Evolutionary conservation across 2,113 vertebrate species (phyloP).

Genomic region (Python bivittatus): DNA sequence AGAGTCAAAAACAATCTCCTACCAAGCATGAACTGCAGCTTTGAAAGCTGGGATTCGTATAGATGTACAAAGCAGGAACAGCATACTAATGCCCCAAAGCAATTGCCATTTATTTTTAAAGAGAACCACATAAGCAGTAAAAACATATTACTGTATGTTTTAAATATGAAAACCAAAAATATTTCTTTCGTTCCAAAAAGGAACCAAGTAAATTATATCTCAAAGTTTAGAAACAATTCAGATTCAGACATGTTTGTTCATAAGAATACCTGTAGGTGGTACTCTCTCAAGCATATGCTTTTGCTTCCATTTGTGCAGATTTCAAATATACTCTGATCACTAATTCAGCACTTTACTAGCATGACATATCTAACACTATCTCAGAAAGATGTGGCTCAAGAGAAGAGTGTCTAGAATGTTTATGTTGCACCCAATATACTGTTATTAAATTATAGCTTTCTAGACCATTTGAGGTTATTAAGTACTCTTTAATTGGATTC

Average conservation of each 20-base stretch:
- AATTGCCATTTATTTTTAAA: conserved; percentile 41
- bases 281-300: neutral
- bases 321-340: conserved; percentile 12
- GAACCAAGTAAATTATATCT: neutral
- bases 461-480: conserved; percentile 27
- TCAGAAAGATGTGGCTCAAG: conserved; percentile 44
- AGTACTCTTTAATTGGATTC: conserved; percentile 22
- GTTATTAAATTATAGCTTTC: conserved; percentile 21
- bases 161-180: neutral
- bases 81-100: conserved; percentile 11
- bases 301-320: conserved; percentile 5
- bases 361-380: neutral
- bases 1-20: conserved; percentile 27
- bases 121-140: neutral
- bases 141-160: neutral
- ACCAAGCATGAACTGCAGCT: conserved; percentile 34
- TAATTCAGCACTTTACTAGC: neutral
- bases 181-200: neutral
- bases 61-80: conserved; percentile 36
- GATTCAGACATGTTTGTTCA: neutral
- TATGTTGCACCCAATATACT: conserved; percentile 45
- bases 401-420: conserved; percentile 36
- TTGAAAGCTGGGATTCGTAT: neutral
- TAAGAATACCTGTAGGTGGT: neutral
- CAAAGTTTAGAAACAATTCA: neutral